phyloP scores from a whole-genome alignment of 2,797 vertebrate species.

The Brotula barbata region DNA sequence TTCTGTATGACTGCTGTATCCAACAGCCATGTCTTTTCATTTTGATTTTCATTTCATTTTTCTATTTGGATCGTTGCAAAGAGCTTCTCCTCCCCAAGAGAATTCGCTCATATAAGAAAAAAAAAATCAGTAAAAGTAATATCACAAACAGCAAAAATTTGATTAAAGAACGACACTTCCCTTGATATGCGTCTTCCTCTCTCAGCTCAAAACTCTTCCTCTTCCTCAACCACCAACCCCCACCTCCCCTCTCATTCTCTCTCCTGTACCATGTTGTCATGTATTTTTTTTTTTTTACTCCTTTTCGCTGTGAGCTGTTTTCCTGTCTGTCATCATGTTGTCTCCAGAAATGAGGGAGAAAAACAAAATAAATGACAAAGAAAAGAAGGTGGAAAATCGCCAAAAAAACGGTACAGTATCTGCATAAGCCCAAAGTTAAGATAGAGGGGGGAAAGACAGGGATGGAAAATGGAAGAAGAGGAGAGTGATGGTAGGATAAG shows the following conservation, averaged over 20 bases:
- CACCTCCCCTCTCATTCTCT: background rate
- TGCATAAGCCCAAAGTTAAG: constrained; percentile 50
- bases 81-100: constrained; percentile 5
- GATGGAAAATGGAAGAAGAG: background rate
- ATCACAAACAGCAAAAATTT: constrained; percentile 58
- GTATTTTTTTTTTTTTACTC: background rate
- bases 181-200: constrained; percentile 26
- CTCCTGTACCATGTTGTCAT: constrained; percentile 1
- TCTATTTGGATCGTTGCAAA: constrained; percentile 16
- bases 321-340: constrained; percentile 29
- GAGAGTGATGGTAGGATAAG: constrained; percentile 38
- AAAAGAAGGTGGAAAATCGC: constrained; percentile 26
- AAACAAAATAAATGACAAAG: constrained; percentile 27
- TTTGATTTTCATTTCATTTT: constrained; percentile 16
- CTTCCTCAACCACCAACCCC: background rate
- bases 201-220: constrained; percentile 7
- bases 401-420: constrained; percentile 45
- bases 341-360: constrained; percentile 5
- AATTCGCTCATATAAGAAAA: constrained; percentile 15
- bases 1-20: background rate
- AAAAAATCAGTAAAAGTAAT: constrained; percentile 42
- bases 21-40: constrained; percentile 16
- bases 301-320: constrained; percentile 24
- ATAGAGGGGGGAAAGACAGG: background rate
- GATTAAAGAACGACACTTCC: constrained; percentile 55